A percentile compares a stretch with the other conserved stretches of the same genome.
Conservation (phyloP, 2,113 vertebrate species). For the Sapajus apella region DNA sequence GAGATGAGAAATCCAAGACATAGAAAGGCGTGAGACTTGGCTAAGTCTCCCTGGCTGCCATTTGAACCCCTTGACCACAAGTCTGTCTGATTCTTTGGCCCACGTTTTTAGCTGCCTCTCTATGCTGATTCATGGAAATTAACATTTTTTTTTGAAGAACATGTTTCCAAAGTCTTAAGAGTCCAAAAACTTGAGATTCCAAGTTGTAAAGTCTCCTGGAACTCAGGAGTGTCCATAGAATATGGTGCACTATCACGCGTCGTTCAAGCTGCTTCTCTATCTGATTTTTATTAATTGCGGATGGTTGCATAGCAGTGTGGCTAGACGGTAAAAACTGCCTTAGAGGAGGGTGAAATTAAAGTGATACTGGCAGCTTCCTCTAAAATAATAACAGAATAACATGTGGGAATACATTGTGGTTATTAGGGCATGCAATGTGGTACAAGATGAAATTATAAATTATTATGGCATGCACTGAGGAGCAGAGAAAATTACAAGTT, state of each 20-base stretch:
- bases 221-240: slow-evolving; percentile 83
- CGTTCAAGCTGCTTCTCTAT: slow-evolving; percentile 78
- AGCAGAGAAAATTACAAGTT: background rate
- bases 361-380: slow-evolving; percentile 55
- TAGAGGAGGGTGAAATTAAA: slow-evolving; percentile 54
- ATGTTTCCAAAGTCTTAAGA: slow-evolving; percentile 78
- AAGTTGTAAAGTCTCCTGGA: slow-evolving; percentile 80
- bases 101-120: background rate
- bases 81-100: background rate
- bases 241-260: slow-evolving; percentile 76
- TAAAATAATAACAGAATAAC: slow-evolving; percentile 47
- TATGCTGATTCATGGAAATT: slow-evolving; percentile 72
- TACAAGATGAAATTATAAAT: slow-evolving; percentile 4
- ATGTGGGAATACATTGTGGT: background rate
- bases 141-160: slow-evolving; percentile 71
- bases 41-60: background rate
- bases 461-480: background rate
- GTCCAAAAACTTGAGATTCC: slow-evolving; percentile 83
- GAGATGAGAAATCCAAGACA: background rate
- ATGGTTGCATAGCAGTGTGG: slow-evolving; percentile 75
- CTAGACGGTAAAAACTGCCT: slow-evolving; percentile 73
- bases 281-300: slow-evolving; percentile 84
- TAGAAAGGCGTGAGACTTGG: background rate
- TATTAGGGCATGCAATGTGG: rapidly evolving
- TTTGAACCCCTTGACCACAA: background rate